Conservation (phyloP, 2,888 invertebrate species). For the Eueremaeus valkanovi region DNA sequence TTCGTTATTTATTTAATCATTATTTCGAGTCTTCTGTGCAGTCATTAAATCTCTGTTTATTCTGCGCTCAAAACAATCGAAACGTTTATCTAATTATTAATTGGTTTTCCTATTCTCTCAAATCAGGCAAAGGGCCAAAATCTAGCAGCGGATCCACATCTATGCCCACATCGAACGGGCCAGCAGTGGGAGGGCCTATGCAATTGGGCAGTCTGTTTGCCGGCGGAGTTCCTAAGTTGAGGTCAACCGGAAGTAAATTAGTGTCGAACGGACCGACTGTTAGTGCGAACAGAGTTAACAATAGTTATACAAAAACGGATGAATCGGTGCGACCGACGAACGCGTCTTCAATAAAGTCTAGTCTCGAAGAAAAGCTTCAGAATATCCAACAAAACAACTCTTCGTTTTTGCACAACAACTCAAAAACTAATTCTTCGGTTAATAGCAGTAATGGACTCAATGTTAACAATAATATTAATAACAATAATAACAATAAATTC, state of each 20-base stretch:
- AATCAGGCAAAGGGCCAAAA: neutral
- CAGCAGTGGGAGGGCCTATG: conserved; percentile 13
- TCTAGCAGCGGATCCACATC: conserved; percentile 24
- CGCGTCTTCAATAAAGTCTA: conserved; percentile 27
- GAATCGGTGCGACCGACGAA: conserved; percentile 16
- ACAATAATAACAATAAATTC: conserved; percentile 21
- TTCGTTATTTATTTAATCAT: too few species aligned
- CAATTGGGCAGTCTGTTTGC: conserved; percentile 69
- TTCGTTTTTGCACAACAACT: conserved; percentile 3
- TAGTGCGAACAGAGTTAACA: conserved; percentile 7
- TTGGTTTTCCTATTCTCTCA: neutral
- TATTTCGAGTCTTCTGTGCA: too few species aligned
- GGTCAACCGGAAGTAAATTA: conserved; percentile 60
- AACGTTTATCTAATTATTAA: neutral
- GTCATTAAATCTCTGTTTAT: neutral
- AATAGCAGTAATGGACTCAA: neutral
- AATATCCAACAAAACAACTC: neutral
- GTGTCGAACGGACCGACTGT: conserved; percentile 15
- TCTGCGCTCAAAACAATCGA: neutral
- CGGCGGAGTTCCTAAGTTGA: conserved; percentile 75
- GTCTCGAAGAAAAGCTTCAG: conserved; percentile 32
- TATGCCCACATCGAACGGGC: conserved; percentile 45
- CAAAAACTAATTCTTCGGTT: neutral
- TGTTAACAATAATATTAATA: neutral
- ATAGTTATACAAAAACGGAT: neutral